A percentile compares a stretch with the other conserved stretches of the same genome.
phyloP scores from a whole-genome alignment of 2,113 vertebrate species.

The Coptodon rendalli region DNA sequence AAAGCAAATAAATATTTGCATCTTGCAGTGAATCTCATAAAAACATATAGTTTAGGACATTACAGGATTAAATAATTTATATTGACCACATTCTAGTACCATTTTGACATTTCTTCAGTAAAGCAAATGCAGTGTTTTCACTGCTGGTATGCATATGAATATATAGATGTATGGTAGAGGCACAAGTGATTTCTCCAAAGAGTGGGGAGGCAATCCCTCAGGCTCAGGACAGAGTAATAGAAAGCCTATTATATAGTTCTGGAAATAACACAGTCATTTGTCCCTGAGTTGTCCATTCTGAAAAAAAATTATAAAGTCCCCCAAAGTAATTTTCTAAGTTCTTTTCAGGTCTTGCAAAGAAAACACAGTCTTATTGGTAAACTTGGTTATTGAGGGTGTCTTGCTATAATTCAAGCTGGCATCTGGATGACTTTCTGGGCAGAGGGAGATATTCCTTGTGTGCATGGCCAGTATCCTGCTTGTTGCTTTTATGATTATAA shows the following conservation, averaged over 20 bases:
- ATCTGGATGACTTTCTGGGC: neutral
- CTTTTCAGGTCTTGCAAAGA: neutral
- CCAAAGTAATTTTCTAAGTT: neutral
- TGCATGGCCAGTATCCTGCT: neutral
- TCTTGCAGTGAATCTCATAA: neutral
- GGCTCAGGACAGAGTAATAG: neutral
- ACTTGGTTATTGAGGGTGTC: neutral
- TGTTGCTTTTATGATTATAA: neutral
- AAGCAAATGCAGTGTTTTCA: neutral
- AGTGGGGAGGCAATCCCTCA: neutral
- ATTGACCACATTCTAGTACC: neutral
- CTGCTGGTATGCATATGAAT: neutral
- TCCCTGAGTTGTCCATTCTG: neutral
- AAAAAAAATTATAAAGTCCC: neutral
- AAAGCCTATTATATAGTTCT: neutral
- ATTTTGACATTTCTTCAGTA: neutral
- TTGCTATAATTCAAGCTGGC: neutral
- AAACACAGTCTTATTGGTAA: neutral
- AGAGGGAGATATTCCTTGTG: neutral
- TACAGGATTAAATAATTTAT: neutral
- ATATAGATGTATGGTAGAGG: neutral
- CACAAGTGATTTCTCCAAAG: neutral
- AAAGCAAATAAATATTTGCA: neutral
- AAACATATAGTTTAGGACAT: neutral
- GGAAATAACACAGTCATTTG: neutral